Evolutionary conservation across 2,888 invertebrate genomes (phyloP).

Genomic region (Cecidostiba fungosa): DNA sequence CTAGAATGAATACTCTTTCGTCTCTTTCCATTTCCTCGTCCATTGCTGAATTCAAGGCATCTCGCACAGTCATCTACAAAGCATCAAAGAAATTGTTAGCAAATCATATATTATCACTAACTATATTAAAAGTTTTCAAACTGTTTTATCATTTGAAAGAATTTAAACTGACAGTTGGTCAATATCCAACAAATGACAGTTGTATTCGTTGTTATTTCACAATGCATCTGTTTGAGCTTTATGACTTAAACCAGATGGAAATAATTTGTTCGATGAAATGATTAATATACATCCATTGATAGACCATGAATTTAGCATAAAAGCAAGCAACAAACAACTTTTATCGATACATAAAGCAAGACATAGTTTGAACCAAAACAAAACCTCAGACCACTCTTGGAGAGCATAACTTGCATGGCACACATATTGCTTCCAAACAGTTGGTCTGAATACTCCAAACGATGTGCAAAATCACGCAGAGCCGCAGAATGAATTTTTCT

Average conservation of each 20-base stretch:
- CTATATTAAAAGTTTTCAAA: neutral
- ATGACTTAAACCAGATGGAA: neutral
- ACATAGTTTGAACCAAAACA: constrained; percentile 15
- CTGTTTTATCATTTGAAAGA: neutral
- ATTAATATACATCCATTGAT: neutral
- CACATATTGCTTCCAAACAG: neutral
- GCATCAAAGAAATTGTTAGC: constrained; percentile 18
- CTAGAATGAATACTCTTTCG: constrained; percentile 93
- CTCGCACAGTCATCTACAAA: constrained; percentile 94
- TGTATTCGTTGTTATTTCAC: neutral
- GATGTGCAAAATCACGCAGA: neutral
- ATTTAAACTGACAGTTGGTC: neutral
- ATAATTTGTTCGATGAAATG: neutral
- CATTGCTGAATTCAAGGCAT: constrained; percentile 97
- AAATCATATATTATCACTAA: constrained; percentile 41
- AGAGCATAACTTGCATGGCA: neutral
- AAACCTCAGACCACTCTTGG: neutral
- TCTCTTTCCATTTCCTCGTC: constrained; percentile 98
- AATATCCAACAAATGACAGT: neutral
- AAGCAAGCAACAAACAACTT: neutral
- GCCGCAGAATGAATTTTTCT: constrained; percentile 37
- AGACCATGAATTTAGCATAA: neutral
- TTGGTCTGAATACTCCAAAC: neutral
- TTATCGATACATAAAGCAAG: neutral
- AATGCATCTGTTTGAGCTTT: neutral